These are phyloP conservation scores for Serripes groenlandicus DNA, from an alignment of 2,888 invertebrate species.

Conservation along the genomic window DNA sequence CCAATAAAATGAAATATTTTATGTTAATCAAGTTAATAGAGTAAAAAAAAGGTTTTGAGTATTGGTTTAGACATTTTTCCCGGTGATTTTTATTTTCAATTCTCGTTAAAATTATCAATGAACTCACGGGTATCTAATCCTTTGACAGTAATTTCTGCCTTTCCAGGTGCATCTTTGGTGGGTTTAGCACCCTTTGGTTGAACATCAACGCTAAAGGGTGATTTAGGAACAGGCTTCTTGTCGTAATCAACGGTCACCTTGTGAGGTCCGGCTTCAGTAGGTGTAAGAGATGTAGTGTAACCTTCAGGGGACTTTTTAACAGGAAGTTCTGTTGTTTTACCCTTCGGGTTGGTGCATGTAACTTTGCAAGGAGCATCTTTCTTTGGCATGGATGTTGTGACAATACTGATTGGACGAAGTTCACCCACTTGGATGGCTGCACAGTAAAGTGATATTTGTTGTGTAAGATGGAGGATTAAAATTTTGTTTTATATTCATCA, in stretches of 20 bases:
- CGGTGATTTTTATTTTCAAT: too few relatives aligned
- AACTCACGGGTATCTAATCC: conserved; percentile 68
- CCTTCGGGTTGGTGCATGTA: conserved; percentile 81
- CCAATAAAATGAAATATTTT: too few relatives aligned
- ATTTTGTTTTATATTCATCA: too few relatives aligned
- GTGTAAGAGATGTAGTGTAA: conserved; percentile 84
- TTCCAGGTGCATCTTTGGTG: conserved; percentile 12
- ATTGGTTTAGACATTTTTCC: too few relatives aligned
- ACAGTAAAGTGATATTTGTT: neutral
- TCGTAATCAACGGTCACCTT: conserved; percentile 85
- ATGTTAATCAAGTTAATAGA: too few relatives aligned
- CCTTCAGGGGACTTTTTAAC: conserved; percentile 93
- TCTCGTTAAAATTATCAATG: too few relatives aligned
- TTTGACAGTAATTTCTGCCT: conserved; percentile 54
- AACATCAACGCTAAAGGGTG: conserved; percentile 84
- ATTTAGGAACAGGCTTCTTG: conserved; percentile 83
- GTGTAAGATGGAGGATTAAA: too few relatives aligned
- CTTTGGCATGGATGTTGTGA: conserved; percentile 69
- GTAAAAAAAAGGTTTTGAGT: too few relatives aligned
- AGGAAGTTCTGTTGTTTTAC: conserved; percentile 90
- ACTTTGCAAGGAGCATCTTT: conserved; percentile 71
- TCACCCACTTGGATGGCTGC: conserved; percentile 68
- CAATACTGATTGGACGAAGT: conserved; percentile 54
- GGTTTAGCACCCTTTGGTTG: conserved; percentile 58
- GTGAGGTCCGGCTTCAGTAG: conserved; percentile 85